Evolutionary conservation across 2,797 vertebrate species (phyloP), one percentile per base, ranked within the genome.

Genomic region (Mustela erminea): DNA sequence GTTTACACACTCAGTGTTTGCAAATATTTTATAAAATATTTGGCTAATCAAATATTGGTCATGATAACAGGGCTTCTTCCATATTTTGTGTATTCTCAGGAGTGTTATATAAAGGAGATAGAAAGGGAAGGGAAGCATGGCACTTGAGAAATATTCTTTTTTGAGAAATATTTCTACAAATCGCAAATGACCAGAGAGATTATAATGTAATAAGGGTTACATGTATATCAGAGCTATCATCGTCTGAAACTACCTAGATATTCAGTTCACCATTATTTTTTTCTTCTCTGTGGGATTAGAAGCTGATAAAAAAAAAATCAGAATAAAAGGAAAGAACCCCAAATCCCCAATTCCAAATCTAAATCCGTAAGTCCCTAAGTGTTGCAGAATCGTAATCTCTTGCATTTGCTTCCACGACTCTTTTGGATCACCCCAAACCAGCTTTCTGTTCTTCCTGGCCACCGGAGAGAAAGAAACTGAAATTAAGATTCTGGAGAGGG

Each of bases 151-250:
- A 75, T 74, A 43, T 21, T 81, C 49, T 46, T 8, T 54, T 54
- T 70, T 81, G 58, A 87, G 43, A 94, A 84, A 75, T 74, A 49
- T 18, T 81, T 62, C 46, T 5, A 0, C 15, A 70, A 60, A 78
- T 74, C 74, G 35, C 91, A 77, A 86, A 64, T 82, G 66, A 49
- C n/a, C 32, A 54, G 91, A 68, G 77, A 92, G 93, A 86, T 25
- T 25, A 32, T 77, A 35, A 54, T 27, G 20, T 49, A 70, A 87
- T 72, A 77, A 88, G 68, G 32, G 35, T 84, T 64, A 58, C 18
- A 32, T 12, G 49, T 8, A 3, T 74, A 25, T 38, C 38, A 75
- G 77, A 49, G 82, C 87, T 82, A 21, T 86, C n/a, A 54, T 32
- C 13, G 3, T 43, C 64, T 93, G 77, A 13, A 68, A 95, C 52